A percentile compares a stretch with the other conserved stretches of the same genome.
These are phyloP conservation scores for Panthera leo DNA, from an alignment of 2,113 vertebrate genomes.

Conservation along the genomic window DNA sequence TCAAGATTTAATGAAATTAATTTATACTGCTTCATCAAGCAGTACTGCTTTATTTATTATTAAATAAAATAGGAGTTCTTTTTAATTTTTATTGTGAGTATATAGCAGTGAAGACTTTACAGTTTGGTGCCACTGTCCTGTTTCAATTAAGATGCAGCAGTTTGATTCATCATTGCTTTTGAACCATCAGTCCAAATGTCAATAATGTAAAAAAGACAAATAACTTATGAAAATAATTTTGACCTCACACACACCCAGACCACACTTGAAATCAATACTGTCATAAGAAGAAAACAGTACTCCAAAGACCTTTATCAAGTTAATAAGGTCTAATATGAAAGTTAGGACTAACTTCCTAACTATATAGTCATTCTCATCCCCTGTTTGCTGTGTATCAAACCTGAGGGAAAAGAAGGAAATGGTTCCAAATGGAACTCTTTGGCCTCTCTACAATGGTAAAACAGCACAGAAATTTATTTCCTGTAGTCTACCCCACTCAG, in stretches of 20 bases:
- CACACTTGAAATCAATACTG: slow-evolving; percentile 13
- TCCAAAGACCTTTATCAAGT: not conserved
- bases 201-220: not conserved
- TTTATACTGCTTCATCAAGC: not conserved
- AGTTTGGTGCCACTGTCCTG: not conserved
- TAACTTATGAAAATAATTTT: slow-evolving; percentile 1
- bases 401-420: not conserved
- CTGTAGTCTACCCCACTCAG: not conserved
- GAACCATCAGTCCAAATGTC: not conserved
- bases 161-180: not conserved
- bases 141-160: not conserved
- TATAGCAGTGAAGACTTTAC: not conserved
- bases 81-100: not conserved
- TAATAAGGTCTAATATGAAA: slow-evolving; percentile 18
- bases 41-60: not conserved
- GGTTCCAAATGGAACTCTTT: slow-evolving; percentile 11
- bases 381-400: not conserved
- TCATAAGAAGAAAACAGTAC: slow-evolving; percentile 21
- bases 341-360: not conserved
- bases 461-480: slow-evolving; percentile 29
- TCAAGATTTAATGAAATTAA: slow-evolving; percentile 1
- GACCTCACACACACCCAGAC: not conserved
- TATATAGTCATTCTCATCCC: not conserved
- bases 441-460: slow-evolving; percentile 14
- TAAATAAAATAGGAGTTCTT: not conserved